These are phyloP conservation scores for Saccostrea echinata DNA, from an alignment of 1,140 invertebrate species.

Conservation along the genomic window DNA sequence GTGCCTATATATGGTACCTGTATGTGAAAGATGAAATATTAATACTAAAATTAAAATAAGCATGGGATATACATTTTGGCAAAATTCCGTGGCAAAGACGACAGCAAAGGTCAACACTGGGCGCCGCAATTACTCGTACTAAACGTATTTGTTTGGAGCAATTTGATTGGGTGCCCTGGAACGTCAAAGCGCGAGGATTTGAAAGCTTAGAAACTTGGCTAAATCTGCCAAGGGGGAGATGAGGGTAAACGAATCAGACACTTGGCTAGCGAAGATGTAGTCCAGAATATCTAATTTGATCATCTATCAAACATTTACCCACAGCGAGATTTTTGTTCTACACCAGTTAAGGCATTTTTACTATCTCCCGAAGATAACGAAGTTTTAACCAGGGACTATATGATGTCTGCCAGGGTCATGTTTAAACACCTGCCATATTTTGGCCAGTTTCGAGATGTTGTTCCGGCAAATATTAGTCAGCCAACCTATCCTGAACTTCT, in stretches of 20 bases:
- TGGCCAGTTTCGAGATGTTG: conserved; percentile 4
- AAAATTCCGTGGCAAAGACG: neutral
- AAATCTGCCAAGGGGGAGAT: no score
- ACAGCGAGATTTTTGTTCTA: neutral
- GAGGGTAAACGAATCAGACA: no score
- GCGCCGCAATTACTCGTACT: neutral
- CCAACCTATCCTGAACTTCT: neutral
- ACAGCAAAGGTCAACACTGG: neutral
- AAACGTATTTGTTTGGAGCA: neutral
- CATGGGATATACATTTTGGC: no score
- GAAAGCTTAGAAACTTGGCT: no score
- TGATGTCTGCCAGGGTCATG: neutral
- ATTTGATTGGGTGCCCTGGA: no score
- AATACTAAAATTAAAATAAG: no score
- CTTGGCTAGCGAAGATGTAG: no score
- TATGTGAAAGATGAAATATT: no score
- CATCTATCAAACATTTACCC: neutral
- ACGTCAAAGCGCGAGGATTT: conserved; percentile 8
- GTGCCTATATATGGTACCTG: no score
- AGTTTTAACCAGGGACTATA: conserved; percentile 29
- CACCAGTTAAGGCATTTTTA: conserved; percentile 16
- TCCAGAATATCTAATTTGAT: neutral
- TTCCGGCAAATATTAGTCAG: neutral
- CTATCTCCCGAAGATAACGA: conserved; percentile 10
- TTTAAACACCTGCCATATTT: conserved; percentile 48